phyloP scores from a whole-genome alignment of 2,888 invertebrate species.

The Oligia latruncula region DNA sequence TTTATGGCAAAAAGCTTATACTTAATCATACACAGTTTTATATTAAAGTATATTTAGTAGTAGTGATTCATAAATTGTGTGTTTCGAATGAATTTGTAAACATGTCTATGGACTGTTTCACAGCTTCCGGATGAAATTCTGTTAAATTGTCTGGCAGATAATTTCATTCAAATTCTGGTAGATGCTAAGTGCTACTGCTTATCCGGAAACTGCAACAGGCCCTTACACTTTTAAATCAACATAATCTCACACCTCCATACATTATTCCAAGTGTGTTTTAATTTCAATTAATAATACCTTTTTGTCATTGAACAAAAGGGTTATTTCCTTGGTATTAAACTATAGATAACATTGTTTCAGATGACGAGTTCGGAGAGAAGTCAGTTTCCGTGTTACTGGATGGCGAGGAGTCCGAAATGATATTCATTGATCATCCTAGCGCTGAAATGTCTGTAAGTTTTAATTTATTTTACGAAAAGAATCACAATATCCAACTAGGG shows the following conservation, averaged over 20 bases:
- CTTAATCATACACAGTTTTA: background rate
- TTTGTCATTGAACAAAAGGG: background rate
- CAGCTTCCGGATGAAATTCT: background rate
- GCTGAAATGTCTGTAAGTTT: slow-evolving; percentile 96
- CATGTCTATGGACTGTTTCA: background rate
- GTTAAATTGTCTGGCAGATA: background rate
- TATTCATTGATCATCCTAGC: slow-evolving; percentile 97
- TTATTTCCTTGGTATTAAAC: slow-evolving; percentile 5
- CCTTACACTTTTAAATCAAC: background rate
- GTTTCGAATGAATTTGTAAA: background rate
- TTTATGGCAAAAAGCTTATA: background rate
- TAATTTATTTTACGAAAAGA: background rate
- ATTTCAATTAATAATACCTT: no score
- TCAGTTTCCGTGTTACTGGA: slow-evolving; percentile 97
- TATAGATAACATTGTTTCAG: slow-evolving; percentile 90
- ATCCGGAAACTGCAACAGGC: background rate
- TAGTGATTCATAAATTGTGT: background rate
- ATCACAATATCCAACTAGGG: no score
- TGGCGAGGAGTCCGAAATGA: slow-evolving; percentile 96
- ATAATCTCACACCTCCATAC: slow-evolving; percentile 1
- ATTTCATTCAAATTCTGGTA: background rate
- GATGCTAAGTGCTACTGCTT: background rate
- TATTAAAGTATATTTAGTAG: background rate
- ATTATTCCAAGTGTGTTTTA: slow-evolving; percentile 20
- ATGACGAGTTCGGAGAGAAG: slow-evolving; percentile 97